Evolutionary conservation across 1,140 invertebrate species (phyloP), one percentile per base, ranked within the genome.

Genomic region (Atta texana): DNA sequence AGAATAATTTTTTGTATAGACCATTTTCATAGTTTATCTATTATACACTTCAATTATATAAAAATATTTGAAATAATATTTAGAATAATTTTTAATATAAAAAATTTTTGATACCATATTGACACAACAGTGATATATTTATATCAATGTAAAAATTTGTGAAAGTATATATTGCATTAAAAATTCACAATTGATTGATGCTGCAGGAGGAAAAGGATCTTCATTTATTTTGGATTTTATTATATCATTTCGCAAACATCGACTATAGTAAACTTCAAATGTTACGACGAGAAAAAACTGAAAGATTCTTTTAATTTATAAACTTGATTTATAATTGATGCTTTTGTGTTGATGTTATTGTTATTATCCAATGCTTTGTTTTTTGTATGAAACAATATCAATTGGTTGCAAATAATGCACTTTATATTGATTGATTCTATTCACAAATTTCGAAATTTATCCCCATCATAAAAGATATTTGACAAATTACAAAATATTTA

Each of bases 351-450:
- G n/a, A 57, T 10, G 2, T 57, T 3, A 57, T 21, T 57, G 2
- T 57, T 21, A 21, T 57, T 21, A 57, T 57, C 8, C n/a, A 57
- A 21, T 3, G 8, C 8, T 51, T 51, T n/a, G 55, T 57, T 63
- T 63, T 14, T 63, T 31, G 4, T 16, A 14, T 4, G 21, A 21
- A 59, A 59, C 4, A 28, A 63, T 4, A 1, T 63, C 14, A 63
- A 24, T 63, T 28, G 24, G 24, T 8, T 59, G 10, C 10, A 63
- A 31, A 63, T 61, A 24, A 61, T 61, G 10, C 14, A 59, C 8
- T 59, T 31, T 24, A 31, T 63, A 14, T 31, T 31, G 59, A 63
- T 63, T 63, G 59, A 59, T 59, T 59, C n/a, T 61, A 61, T 61
- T 28, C 24, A 28, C 14, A 31, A 63, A 63, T 63, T 63, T 63